These are phyloP conservation scores for Sitodiplosis mosellana DNA, from an alignment of 1,140 invertebrate genomes.

Conservation along the genomic window DNA sequence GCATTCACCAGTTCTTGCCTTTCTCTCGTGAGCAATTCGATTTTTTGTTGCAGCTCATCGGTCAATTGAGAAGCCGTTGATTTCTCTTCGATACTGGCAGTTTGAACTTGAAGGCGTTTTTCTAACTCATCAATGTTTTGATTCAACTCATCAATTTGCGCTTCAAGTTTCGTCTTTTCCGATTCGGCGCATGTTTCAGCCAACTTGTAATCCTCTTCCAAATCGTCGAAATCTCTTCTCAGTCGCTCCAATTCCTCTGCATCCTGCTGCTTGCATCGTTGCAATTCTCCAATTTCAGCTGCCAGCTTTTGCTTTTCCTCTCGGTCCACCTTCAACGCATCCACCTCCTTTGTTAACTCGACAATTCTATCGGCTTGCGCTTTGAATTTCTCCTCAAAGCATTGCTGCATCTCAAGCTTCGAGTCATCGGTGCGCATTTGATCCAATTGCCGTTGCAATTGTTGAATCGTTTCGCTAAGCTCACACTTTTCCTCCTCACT, in stretches of 20 bases:
- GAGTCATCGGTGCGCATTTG: conserved; percentile 28
- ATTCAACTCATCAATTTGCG: conserved; percentile 7
- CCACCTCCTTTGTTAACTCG: neutral
- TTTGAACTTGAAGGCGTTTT: conserved; percentile 18
- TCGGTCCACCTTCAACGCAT: neutral
- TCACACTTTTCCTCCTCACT: conserved; percentile 25
- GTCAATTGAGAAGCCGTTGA: conserved; percentile 11
- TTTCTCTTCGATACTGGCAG: conserved; percentile 25
- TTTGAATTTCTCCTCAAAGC: neutral
- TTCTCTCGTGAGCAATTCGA: conserved; percentile 29
- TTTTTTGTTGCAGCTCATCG: conserved; percentile 14
- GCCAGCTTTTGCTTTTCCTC: neutral
- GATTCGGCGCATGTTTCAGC: neutral
- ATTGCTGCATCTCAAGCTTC: conserved; percentile 9
- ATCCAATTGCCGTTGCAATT: conserved; percentile 20
- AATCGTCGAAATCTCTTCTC: neutral
- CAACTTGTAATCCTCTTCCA: neutral
- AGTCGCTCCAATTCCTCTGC: neutral
- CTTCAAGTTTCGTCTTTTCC: neutral
- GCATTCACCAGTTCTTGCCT: conserved; percentile 55
- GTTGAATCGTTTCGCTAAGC: conserved; percentile 23
- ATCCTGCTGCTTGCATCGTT: neutral
- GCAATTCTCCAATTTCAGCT: neutral
- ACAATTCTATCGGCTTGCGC: neutral
- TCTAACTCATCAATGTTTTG: conserved; percentile 26